Evolutionary conservation across 2,888 invertebrate genomes (phyloP), one percentile per base, ranked within the genome.

Genomic region (Andricus quercusramuli): DNA sequence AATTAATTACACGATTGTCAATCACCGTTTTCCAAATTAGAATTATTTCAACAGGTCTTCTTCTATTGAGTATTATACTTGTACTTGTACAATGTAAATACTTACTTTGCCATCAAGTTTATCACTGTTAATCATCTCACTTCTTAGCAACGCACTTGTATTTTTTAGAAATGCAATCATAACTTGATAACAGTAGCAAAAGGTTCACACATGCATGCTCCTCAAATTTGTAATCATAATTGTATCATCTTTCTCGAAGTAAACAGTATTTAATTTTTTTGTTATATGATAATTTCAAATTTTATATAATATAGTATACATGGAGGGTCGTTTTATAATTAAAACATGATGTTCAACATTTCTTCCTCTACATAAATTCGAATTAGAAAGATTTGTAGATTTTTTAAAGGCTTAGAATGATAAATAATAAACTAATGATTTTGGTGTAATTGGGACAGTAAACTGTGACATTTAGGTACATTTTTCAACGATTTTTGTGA

Each of bases 381-480:
- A 74, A 74, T n/a, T 56, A 51, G 51, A n/a, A 47, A 37, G 32
- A 70, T 47, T 56, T 56, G 29, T 74, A 74, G 74, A 74, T 74
- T 74, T 74, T 32, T 11, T 32, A 56, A 74, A 74, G n/a, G 8
- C 51, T 6, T 56, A 56, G 74, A 74, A 25, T 62, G 25, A 6
- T 62, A 62, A 62, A 56, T n/a, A 56, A n/a, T 56, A n/a, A 56
- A n/a, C 1, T 56, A 56, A 56, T 56, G n/a, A 56, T 56, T 56
- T n/a, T n/a, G 2, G 25, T 22, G 1, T 62, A 62, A 25, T 25
- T 62, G 62, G 25, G 17, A 25, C 25, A 62, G 25, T 25, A 5
- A 62, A 15, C 25, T 62, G 15, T 25, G 6, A 22, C 11, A 25
- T 62, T 25, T 1, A 62, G 13, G 15, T 62, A n/a, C 9, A 56